Evolutionary conservation across 2,113 vertebrate genomes (phyloP), one percentile per base, ranked within the genome.

Genomic region (Athene cunicularia): DNA sequence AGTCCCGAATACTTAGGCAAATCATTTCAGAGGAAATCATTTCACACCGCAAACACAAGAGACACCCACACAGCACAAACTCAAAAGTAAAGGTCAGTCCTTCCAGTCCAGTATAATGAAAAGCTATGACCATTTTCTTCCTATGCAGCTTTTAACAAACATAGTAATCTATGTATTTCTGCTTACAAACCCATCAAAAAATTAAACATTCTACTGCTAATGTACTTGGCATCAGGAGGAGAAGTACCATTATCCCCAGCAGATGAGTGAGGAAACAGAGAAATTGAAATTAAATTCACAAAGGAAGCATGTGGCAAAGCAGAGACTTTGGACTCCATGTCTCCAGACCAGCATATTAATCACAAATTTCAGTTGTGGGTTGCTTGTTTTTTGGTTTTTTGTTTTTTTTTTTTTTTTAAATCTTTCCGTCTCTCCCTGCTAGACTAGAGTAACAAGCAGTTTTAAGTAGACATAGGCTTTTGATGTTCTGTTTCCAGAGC

Each of bases 161-260:
- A 68, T 1, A 3, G n/a, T 56, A 56, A 56, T 81, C 39, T 83
- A 23, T n/a, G 76, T 82, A 50, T 47, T 90, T 80, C 62, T 83
- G 41, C 59, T 88, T 85, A 52, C 62, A 86, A 80, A 76, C 23
- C 32, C n/a, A 53, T 72, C 77, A 45, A 6, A 6, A 85, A 91
- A 26, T 88, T 53, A 74, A 67, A 72, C 8, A 14, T 79, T 85
- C 23, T 66, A 17, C 50, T 83, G 68, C 63, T 95, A 94, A 91
- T 81, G 85, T 28, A 91, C 35, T 96, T 96, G 96, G 80, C 90
- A 79, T 77, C 41, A 47, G 37, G 37, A 84, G 70, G 52, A 86
- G 28, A 91, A 96, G 75, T 67, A 72, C 90, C 86, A 93, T 94
- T 92, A 97, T 76, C 72, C 80, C 27, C 75, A 86, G 75, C 43